These are phyloP conservation scores for Drosophila eohydei DNA, from an alignment of 2,888 invertebrate genomes.

Conservation along the genomic window DNA sequence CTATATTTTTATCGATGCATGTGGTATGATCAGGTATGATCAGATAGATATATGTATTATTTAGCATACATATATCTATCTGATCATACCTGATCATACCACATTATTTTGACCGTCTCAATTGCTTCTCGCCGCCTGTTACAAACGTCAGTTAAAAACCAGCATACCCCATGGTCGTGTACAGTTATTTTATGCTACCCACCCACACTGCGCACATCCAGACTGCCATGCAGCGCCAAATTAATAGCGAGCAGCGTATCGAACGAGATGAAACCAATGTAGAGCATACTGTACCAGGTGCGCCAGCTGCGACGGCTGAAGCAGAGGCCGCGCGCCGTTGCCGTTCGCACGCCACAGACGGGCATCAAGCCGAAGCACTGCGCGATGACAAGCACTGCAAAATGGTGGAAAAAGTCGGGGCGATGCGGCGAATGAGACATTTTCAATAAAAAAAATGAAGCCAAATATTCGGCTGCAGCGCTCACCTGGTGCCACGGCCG, in stretches of 20 bases:
- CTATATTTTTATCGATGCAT: no score
- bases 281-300: constrained; percentile 74
- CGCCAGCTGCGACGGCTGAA: constrained; percentile 81
- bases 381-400: constrained; percentile 76
- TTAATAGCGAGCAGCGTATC: constrained; percentile 68
- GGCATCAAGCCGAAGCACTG: constrained; percentile 83
- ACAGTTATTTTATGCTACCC: constrained; percentile 22
- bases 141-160: not conserved
- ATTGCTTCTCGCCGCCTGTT: not conserved
- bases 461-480: not conserved
- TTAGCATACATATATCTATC: no score
- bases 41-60: no score
- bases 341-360: constrained; percentile 74
- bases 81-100: not conserved
- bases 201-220: constrained; percentile 82
- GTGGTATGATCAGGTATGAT: not conserved
- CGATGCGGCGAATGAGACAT: not conserved
- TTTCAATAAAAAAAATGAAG: not conserved
- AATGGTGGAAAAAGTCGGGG: not conserved
- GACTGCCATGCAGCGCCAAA: constrained; percentile 52
- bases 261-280: constrained; percentile 62
- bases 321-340: constrained; percentile 77
- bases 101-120: not conserved
- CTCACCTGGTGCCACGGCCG: constrained; percentile 81
- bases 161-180: not conserved